These are phyloP conservation scores for Cyphotilapia sp. DNA, from an alignment of 2,113 vertebrate genomes.

Conservation along the genomic window DNA sequence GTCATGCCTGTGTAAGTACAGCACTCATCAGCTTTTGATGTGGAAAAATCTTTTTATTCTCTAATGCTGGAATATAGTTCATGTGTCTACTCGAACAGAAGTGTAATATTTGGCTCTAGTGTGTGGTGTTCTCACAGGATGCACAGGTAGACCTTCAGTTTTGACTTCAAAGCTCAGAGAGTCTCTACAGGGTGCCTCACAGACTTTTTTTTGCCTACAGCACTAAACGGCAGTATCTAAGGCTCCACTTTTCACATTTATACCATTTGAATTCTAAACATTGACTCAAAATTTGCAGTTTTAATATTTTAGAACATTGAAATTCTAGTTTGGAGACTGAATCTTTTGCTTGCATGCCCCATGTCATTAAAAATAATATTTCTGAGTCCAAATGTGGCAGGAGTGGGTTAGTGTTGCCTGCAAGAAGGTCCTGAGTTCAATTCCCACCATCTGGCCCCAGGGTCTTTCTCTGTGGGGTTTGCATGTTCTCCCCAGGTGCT, in stretches of 20 bases:
- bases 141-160: conserved; percentile 7
- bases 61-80: not conserved
- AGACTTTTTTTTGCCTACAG: not conserved
- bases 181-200: not conserved
- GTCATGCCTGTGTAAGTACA: conserved; percentile 26
- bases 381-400: rapidly evolving
- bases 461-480: not conserved
- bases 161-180: not conserved
- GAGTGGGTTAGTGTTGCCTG: not conserved
- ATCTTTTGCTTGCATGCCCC: not conserved
- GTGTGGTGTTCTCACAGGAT: not conserved
- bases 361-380: not conserved
- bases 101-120: not conserved
- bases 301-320: not conserved
- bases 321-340: not conserved
- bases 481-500: not conserved
- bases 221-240: not conserved
- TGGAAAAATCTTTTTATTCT: conserved; percentile 33
- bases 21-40: conserved; percentile 35
- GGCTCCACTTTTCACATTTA: not conserved
- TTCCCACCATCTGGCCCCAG: not conserved
- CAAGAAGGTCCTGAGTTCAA: not conserved
- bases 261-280: not conserved
- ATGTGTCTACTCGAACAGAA: not conserved
- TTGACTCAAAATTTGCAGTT: not conserved